Base-by-base conservation (phyloP, 2,113 vertebrate species). In the Mobula birostris region DNA sequence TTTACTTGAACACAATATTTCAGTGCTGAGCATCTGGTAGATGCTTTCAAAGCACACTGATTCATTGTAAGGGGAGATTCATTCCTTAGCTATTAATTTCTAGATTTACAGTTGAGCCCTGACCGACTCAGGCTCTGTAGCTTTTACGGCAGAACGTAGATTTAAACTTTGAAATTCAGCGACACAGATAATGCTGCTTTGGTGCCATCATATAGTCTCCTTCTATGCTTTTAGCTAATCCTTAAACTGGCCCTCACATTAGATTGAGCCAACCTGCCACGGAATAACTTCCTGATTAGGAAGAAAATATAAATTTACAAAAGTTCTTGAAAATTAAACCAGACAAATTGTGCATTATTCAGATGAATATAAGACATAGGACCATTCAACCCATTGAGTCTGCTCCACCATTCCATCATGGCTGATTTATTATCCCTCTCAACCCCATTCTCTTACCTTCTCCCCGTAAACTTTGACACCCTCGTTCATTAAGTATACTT, bases 21-120 rank as follows among this genome's bases (percentile, higher is more conserved):
- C 85, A 93, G 68, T 93, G 68, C 66, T 93, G 91, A 93, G 36
- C 32, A 76, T 93, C 91, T 74, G 91, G 70, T 27, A 93, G 91
- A 72, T 68, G 90, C 68, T 93, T 93, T 93, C 70, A 74, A 36
- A 48, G 36, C 27, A 11, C 70, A 74, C 56, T 93, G 91, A 93
- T 93, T 93, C 70, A 93, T 74, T 93, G 66, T 93, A 74, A 56
- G 9, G 68, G 11, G 32, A 72, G 91, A 74, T 74, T 72, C 70
- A 74, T 93, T 76, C 70, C 72, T 36, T 29, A 93, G 70, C 91
- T 48, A 93, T 72, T 93, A 93, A 72, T 74, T 72, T 72, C 68
- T 74, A 74, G 91, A 93, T 93, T 74, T 93, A 93, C 68, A 93
- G n/a, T 56, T 70, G 70, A 40, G 48, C 91, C 6, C 68, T 76